Evolutionary conservation across 2,113 vertebrate species (phyloP).

Genomic region (Labrus mixtus): DNA sequence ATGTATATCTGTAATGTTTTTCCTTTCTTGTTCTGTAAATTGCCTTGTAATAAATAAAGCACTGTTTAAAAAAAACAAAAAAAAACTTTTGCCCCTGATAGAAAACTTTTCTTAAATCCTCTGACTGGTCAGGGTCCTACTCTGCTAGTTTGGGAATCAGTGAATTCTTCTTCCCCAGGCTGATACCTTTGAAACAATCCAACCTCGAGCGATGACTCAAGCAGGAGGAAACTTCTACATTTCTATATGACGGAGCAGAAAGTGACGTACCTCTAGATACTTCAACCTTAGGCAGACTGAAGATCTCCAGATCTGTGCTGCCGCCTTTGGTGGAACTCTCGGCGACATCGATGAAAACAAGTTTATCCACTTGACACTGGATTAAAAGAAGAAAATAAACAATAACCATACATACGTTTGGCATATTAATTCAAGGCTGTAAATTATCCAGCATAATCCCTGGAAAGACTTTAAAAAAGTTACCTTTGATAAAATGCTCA

Average conservation of each 20-base stretch:
- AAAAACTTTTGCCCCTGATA: no score
- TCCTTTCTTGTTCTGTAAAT: no score
- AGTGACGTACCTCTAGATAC: conserved; percentile 88
- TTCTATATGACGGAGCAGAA: background rate
- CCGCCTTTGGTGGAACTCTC: conserved; percentile 91
- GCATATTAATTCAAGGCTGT: background rate
- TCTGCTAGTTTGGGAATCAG: background rate
- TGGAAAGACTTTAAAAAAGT: background rate
- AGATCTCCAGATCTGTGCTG: conserved; percentile 91
- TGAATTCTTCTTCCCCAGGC: background rate
- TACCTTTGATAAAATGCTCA: conserved; percentile 93
- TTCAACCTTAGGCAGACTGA: conserved; percentile 91
- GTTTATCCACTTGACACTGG: conserved; percentile 89
- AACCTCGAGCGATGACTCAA: no score
- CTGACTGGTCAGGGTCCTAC: background rate
- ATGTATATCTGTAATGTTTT: no score
- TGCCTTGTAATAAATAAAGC: no score
- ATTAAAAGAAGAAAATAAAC: background rate
- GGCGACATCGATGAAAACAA: conserved; percentile 91
- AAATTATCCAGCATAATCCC: background rate
- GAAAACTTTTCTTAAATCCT: no score
- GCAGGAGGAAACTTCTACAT: no score
- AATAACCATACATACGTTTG: background rate
- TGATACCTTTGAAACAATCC: background rate
- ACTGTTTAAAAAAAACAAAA: no score